These are phyloP conservation scores for Dicentrarchus labrax DNA, from an alignment of 2,113 vertebrate genomes.

Conservation along the genomic window DNA sequence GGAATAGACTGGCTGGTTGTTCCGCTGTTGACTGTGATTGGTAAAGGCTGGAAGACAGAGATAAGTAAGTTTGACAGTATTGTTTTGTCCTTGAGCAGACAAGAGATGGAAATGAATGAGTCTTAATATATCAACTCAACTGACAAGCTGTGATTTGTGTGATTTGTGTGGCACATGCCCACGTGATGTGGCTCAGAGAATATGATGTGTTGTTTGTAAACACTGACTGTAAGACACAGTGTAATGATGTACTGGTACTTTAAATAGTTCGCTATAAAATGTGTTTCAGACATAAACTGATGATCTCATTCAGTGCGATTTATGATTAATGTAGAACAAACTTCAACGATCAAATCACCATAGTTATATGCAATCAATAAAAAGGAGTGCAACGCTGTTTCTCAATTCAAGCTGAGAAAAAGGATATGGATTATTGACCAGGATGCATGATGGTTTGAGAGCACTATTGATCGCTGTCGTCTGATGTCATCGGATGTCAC, in stretches of 20 bases:
- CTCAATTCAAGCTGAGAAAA: background rate
- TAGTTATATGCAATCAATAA: slow-evolving; percentile 6
- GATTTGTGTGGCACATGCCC: background rate
- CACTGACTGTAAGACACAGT: background rate
- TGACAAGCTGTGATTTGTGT: background rate
- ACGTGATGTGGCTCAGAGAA: background rate
- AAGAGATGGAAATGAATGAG: background rate
- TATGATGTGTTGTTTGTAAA: slow-evolving; percentile 23
- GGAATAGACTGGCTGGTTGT: slow-evolving; percentile 53
- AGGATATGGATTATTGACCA: slow-evolving; percentile 12
- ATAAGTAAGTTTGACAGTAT: slow-evolving; percentile 37
- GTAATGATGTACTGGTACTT: background rate
- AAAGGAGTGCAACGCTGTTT: background rate
- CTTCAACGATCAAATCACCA: background rate
- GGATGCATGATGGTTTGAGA: slow-evolving; percentile 11
- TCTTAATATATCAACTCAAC: background rate
- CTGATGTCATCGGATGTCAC: slow-evolving; percentile 27
- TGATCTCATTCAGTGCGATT: background rate
- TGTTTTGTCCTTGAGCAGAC: slow-evolving; percentile 1
- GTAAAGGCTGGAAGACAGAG: slow-evolving; percentile 34
- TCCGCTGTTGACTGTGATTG: slow-evolving; percentile 34
- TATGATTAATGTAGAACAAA: background rate
- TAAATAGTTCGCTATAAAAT: background rate
- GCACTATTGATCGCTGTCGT: slow-evolving; percentile 48
- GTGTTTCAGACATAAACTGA: background rate